These are phyloP conservation scores for Tetragonula carbonaria DNA, from an alignment of 2,888 invertebrate species.

Conservation along the genomic window DNA sequence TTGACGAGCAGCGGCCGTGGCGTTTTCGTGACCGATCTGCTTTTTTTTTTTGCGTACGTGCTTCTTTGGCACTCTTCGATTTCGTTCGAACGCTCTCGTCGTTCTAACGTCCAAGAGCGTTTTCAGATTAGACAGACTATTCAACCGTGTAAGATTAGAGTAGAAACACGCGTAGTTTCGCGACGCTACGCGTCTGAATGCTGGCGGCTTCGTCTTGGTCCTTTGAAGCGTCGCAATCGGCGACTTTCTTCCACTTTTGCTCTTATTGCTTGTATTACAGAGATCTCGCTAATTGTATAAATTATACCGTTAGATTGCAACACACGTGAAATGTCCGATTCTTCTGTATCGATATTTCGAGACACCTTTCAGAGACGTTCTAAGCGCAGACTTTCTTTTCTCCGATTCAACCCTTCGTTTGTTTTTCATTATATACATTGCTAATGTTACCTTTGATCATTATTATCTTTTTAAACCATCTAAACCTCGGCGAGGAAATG, in stretches of 20 bases:
- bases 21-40: constrained; percentile 28
- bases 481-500: too few relatives aligned
- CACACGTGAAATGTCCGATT: too few relatives aligned
- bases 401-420: too few relatives aligned
- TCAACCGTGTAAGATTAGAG: neutral
- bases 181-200: neutral
- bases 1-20: constrained; percentile 45
- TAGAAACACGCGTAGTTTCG: neutral
- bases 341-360: too few relatives aligned
- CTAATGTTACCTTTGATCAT: too few relatives aligned
- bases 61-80: constrained; percentile 66
- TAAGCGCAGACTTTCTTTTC: too few relatives aligned
- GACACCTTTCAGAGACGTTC: too few relatives aligned
- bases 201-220: neutral
- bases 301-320: too few relatives aligned
- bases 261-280: too few relatives aligned
- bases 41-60: constrained; percentile 20
- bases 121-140: neutral
- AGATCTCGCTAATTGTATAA: neutral
- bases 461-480: too few relatives aligned
- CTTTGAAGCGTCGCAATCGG: neutral
- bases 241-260: too few relatives aligned
- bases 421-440: too few relatives aligned
- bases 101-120: neutral
- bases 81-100: constrained; percentile 19